Evolutionary conservation across 2,888 invertebrate species (phyloP).

Genomic region (Ichneumoninae sp.): DNA sequence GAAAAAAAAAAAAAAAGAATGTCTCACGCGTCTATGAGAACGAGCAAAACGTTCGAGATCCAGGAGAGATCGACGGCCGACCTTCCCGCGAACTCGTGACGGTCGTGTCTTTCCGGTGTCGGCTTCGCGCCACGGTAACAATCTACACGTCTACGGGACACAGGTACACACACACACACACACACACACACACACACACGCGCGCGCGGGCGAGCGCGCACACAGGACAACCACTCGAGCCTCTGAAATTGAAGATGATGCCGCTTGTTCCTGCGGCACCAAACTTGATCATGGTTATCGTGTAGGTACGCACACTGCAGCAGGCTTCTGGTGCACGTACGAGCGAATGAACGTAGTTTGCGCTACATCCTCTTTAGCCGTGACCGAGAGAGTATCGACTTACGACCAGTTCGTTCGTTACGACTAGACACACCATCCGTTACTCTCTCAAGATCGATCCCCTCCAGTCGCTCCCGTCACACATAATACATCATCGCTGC

Average conservation of each 20-base stretch:
- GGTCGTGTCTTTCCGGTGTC: constrained; percentile 58
- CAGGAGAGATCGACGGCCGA: constrained; percentile 56
- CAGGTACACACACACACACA: neutral
- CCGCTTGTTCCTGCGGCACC: constrained; percentile 32
- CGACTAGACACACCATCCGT: constrained; percentile 57
- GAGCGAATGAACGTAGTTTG: constrained; percentile 2
- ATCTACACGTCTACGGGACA: constrained; percentile 2
- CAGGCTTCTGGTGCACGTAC: constrained; percentile 1
- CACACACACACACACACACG: neutral
- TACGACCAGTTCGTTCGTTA: constrained; percentile 59
- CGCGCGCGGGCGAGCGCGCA: neutral
- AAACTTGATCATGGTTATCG: constrained; percentile 50
- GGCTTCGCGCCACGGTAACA: constrained; percentile 22
- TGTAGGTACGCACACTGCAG: constrained; percentile 23
- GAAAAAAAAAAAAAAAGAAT: neutral
- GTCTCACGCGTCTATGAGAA: constrained; percentile 2
- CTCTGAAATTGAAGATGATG: constrained; percentile 58
- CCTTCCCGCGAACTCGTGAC: constrained; percentile 62
- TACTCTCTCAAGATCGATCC: constrained; percentile 12
- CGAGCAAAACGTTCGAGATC: constrained; percentile 7
- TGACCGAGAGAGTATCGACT: constrained; percentile 61
- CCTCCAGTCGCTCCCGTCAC: neutral
- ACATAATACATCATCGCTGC: constrained; percentile 36
- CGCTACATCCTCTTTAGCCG: constrained; percentile 48
- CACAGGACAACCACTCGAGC: constrained; percentile 46